Evolutionary conservation across 2,797 vertebrate species (phyloP), one percentile per base, ranked within the genome.

Genomic region (Diplodus puntazzo): DNA sequence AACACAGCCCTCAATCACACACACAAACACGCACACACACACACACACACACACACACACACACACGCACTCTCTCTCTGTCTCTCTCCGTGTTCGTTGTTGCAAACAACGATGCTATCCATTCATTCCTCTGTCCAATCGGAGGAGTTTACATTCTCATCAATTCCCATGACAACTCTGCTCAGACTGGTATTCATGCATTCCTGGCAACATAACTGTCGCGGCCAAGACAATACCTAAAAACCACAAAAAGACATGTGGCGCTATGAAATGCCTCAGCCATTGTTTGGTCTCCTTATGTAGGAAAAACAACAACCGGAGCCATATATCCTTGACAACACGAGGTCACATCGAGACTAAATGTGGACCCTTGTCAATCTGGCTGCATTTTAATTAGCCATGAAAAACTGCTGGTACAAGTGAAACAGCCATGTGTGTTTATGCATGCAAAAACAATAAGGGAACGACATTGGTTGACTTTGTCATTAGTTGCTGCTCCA

Each of bases 381-480:
- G 81, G 57, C 75, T 59, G 77, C 77, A 83, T 93, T 89, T 91
- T 91, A 91, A 93, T 93, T 90, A 91, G 83, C 73, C 10, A 14
- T 46, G 75, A 3, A 87, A 92, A 94, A 90, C 65, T 91, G 86
- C 91, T 91, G 85, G 70, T 91, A 82, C 89, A 77, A 87, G 88
- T 83, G 74, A 87, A 91, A 89, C 9, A 0, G 45, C 77, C 72
- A 78, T 68, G 81, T 87, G 81, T 88, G 77, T 92, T 85, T 87
- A 80, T 92, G 80, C 82, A 87, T 79, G 83, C 84, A 76, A 80
- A 84, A 86, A 88, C 86, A 92, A 89, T 71, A 82, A 81, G 52
- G 80, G 62, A 71, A 61, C 79, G 90, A 87, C 91, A 90, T 94
- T 92, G 91, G 61, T 16, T 80, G 90, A 93, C 91, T 88, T 92